Percentiles rank a stretch among this genome's conserved stretches.
Evolutionary conservation across 2,888 invertebrate genomes (phyloP).

Genomic region (Mythimna albipuncta): DNA sequence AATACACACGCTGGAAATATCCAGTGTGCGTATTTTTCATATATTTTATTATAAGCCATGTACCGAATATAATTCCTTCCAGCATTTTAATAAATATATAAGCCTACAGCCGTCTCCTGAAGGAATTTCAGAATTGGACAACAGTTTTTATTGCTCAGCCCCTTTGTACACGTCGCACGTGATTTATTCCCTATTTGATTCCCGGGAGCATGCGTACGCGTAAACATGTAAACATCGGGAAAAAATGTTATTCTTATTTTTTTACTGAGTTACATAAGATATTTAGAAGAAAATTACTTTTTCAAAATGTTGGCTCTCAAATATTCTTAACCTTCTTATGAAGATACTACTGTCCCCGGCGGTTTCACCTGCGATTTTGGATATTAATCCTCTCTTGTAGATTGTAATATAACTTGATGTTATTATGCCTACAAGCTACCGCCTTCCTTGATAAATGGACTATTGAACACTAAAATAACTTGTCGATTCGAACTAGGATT

Average conservation of each 20-base stretch:
- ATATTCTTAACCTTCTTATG: conserved; percentile 1
- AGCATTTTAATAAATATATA: conserved; percentile 35
- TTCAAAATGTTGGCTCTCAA: background rate
- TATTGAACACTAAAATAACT: no score
- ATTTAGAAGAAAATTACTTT: conserved; percentile 22
- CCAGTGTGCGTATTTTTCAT: no score
- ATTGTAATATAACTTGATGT: no score
- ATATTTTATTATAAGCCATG: no score
- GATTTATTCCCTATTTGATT: conserved; percentile 62
- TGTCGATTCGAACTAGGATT: no score
- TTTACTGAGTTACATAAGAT: conserved; percentile 21
- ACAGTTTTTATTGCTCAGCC: conserved; percentile 57
- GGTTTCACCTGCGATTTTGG: no score
- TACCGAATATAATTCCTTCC: background rate
- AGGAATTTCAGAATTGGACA: conserved; percentile 61
- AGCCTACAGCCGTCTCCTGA: conserved; percentile 26
- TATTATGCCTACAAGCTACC: no score
- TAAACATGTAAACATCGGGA: conserved; percentile 58
- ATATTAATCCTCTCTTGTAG: no score
- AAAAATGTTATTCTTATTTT: conserved; percentile 43
- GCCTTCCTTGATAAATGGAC: no score
- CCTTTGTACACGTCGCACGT: conserved; percentile 58
- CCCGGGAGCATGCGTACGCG: conserved; percentile 57
- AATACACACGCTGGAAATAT: no score
- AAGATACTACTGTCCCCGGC: background rate